Evolutionary conservation across 2,888 invertebrate species (phyloP), one percentile per base, ranked within the genome.

Genomic region (Leucophenga maculata): DNA sequence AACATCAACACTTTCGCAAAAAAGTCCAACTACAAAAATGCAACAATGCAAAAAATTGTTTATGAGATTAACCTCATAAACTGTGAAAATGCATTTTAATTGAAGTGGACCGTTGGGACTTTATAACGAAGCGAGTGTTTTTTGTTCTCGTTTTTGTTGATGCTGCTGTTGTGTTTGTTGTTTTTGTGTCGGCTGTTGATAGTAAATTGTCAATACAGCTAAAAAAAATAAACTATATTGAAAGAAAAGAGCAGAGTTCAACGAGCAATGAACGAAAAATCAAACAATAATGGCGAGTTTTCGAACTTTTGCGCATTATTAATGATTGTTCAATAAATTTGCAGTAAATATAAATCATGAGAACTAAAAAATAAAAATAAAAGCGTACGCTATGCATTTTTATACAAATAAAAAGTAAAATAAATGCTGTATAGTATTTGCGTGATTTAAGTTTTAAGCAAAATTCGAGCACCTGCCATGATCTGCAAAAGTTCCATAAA

Each of bases 71-170:
- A 82, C 78, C 79, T 78, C 86, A 78, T 86, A 86, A 86, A 86
- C 76, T 81, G 82, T 68, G 79, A 86, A 84, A 87, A 87, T 85
- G 86, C 84, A 86, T 87, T 86, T 86, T 86, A 87, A 87, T 87
- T 86, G 86, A 86, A 86, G 86, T 84, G 82, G 80, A 84, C 87
- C 86, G 82, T 78, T 78, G 86, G 87, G 86, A 86, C 79, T 84
- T 80, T 74, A 83, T 85, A 78, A 77, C 77, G 75, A 64, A 72
- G 69, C 3, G 11, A 6, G 8, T 39, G 59, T 60, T 67, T 75
- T 70, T 70, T 68, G 22, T 68, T 44, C 57, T 74, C 68, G 65
- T 46, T 55, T 65, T 65, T 65, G 55, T 57, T 65, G 69, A 65
- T 39, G 55, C 14, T 52, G 62, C 55, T 60, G n/a, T 46, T 68